A percentile compares a stretch with the other conserved stretches of the same genome.
Evolutionary conservation across 2,113 vertebrate species (phyloP).

Genomic region (Petrocephalus zakoni): DNA sequence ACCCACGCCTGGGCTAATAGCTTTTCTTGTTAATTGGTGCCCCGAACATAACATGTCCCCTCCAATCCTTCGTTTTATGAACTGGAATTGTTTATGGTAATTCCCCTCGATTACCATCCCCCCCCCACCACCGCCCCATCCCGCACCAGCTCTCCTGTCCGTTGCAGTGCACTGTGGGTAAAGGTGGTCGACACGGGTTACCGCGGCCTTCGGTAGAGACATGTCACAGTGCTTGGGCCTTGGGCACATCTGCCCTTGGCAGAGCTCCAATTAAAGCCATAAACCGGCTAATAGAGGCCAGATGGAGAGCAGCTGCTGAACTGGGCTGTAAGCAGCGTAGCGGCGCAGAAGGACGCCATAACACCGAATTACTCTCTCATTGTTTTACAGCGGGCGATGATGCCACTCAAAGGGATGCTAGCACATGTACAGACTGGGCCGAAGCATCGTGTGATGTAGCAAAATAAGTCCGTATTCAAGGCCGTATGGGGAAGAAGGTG

Average conservation of each 20-base stretch:
- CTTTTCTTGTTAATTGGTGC: conserved; percentile 24
- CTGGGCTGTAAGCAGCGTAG: neutral
- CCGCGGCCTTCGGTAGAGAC: neutral
- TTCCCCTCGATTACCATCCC: neutral
- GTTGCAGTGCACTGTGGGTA: conserved; percentile 11
- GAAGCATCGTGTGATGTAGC: neutral
- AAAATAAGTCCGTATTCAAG: neutral
- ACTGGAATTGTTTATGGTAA: conserved; percentile 17
- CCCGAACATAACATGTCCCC: neutral
- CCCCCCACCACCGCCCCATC: neutral
- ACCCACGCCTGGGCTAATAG: conserved; percentile 18
- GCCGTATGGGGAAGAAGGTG: neutral
- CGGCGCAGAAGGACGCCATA: neutral
- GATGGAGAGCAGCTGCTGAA: conserved; percentile 13
- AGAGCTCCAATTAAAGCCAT: conserved; percentile 16
- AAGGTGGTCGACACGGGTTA: conserved; percentile 1
- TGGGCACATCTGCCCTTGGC: neutral
- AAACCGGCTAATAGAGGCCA: conserved; percentile 8
- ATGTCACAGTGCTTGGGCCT: neutral
- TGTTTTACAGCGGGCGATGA: neutral
- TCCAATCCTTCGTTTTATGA: neutral
- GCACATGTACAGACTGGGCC: neutral
- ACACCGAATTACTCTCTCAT: neutral
- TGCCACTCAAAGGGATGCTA: neutral
- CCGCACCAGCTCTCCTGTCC: neutral